Conservation (phyloP, 2,113 vertebrate species). For the Erinaceus europaeus region DNA sequence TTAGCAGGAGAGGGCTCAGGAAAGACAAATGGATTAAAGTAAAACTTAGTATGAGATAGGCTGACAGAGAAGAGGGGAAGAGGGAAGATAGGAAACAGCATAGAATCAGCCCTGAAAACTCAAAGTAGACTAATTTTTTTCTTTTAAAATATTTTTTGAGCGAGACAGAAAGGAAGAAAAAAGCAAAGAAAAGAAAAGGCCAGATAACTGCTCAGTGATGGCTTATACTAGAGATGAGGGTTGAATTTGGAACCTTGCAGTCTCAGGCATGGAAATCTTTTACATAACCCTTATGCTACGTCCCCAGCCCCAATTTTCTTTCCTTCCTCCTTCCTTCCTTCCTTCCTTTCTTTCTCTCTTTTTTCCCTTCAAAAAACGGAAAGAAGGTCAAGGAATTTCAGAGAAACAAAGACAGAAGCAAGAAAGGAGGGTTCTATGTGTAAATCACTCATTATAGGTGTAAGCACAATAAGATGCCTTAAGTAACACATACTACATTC, state of each 20-base stretch:
- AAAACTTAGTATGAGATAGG: not conserved
- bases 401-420: slow-evolving; percentile 10
- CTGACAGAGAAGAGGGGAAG: not conserved
- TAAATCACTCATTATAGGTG: not conserved
- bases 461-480: not conserved
- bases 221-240: no score
- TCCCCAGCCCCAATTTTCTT: no score
- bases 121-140: not conserved
- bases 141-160: not conserved
- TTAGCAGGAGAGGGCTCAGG: not conserved
- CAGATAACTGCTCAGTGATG: no score
- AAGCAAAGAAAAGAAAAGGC: no score
- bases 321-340: no score
- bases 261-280: no score
- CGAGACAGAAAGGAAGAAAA: not conserved
- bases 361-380: no score
- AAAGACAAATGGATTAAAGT: not conserved
- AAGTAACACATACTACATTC: not conserved
- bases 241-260: no score
- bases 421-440: not conserved
- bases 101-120: not conserved
- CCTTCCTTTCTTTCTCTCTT: no score
- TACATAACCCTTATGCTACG: no score
- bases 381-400: not conserved
- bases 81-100: not conserved